Evolutionary conservation across 2,113 vertebrate genomes (phyloP).

Genomic region (Alectura lathami): DNA sequence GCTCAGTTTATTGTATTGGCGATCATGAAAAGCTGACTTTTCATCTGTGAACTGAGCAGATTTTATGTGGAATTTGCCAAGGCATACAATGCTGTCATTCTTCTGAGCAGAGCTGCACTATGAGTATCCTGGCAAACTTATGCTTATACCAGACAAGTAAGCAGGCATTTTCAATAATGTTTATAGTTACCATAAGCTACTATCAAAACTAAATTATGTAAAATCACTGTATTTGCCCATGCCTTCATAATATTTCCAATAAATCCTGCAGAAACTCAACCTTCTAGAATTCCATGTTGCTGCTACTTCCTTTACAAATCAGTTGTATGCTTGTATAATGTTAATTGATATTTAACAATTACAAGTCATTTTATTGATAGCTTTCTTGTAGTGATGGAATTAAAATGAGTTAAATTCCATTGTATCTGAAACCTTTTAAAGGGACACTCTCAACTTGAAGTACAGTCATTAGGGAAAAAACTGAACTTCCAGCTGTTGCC

Average conservation of each 20-base stretch:
- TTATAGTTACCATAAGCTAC: conserved; percentile 64
- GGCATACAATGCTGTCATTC: conserved; percentile 6
- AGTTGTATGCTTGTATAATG: not conserved
- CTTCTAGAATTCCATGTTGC: conserved; percentile 55
- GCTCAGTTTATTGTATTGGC: conserved; percentile 11
- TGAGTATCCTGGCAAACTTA: conserved; percentile 45
- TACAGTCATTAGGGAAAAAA: not conserved
- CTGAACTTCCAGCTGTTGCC: not conserved
- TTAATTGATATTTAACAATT: not conserved
- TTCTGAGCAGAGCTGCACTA: conserved; percentile 31
- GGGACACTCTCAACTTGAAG: conserved; percentile 20
- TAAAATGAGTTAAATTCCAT: not conserved
- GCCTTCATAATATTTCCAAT: conserved; percentile 74
- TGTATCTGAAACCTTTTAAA: not conserved
- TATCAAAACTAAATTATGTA: conserved; percentile 64
- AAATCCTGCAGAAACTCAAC: conserved; percentile 70
- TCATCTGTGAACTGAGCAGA: not conserved
- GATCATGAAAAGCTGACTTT: not conserved
- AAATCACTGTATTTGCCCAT: conserved; percentile 68
- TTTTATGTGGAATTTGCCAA: conserved; percentile 13
- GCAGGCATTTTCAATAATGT: conserved; percentile 64
- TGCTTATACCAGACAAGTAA: conserved; percentile 51
- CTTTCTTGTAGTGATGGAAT: not conserved
- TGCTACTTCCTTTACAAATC: conserved; percentile 41
- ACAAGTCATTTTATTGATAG: not conserved